phyloP scores from a whole-genome alignment of 2,113 vertebrate species.

The Podilymbus podiceps region DNA sequence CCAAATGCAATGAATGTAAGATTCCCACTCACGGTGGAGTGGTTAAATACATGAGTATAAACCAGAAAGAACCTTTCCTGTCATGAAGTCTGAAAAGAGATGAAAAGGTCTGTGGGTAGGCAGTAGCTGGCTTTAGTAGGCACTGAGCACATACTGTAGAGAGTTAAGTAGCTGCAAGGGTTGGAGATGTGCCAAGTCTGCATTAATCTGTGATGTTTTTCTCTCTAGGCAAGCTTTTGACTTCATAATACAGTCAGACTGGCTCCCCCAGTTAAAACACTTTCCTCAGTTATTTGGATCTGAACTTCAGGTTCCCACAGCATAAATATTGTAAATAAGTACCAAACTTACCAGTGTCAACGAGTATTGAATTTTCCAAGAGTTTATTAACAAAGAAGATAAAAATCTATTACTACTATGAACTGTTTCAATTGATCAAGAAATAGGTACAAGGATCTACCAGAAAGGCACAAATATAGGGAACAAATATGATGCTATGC shows the following conservation, averaged over 20 bases:
- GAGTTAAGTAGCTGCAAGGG: neutral
- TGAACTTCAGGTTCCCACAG: neutral
- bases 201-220: neutral
- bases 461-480: neutral
- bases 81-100: neutral
- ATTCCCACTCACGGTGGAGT: neutral
- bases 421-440: neutral
- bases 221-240: neutral
- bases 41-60: neutral
- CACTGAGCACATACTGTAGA: neutral
- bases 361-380: neutral
- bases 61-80: neutral
- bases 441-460: neutral
- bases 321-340: neutral
- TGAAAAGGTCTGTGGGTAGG: neutral
- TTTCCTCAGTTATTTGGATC: neutral
- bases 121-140: neutral
- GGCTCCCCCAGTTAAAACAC: neutral
- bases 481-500: neutral
- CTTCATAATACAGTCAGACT: neutral
- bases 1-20: neutral
- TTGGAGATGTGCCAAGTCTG: neutral
- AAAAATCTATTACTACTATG: neutral
- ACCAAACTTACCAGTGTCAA: neutral
- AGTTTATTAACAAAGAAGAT: neutral